Percentiles rank a stretch among this genome's conserved stretches.
phyloP scores from a whole-genome alignment of 2,888 invertebrate species.

The Gastracanthus pulcherrimus region DNA sequence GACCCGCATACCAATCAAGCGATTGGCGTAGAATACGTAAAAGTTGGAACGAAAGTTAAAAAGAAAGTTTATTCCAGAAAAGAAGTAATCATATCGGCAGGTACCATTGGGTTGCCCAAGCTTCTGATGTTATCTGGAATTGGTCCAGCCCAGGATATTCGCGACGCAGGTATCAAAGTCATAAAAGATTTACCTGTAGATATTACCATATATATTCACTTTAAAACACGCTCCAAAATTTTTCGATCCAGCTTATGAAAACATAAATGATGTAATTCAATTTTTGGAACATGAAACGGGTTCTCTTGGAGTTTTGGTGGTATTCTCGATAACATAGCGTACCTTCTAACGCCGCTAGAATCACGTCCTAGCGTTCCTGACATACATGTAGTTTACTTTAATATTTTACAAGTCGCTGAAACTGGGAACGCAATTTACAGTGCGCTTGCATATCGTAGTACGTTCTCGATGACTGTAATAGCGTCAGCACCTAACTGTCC shows the following conservation, averaged over 20 bases:
- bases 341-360: neutral
- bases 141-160: neutral
- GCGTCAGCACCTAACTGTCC: constrained; percentile 82
- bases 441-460: neutral
- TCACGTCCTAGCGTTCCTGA: neutral
- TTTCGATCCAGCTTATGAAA: neutral
- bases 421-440: neutral
- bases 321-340: neutral
- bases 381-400: neutral
- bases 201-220: neutral
- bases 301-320: neutral
- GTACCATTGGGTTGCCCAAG: neutral
- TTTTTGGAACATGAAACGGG: neutral
- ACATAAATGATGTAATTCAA: neutral
- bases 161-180: neutral
- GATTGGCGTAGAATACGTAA: neutral
- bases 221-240: neutral
- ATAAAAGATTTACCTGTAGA: neutral
- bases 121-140: neutral
- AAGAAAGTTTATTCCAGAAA: neutral
- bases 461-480: constrained; percentile 80
- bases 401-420: neutral
- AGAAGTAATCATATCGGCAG: neutral
- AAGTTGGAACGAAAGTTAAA: neutral
- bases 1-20: neutral